Percentiles rank a stretch among this genome's conserved stretches.
Conservation (phyloP, 2,113 vertebrate genomes). For the Prinia subflava region DNA sequence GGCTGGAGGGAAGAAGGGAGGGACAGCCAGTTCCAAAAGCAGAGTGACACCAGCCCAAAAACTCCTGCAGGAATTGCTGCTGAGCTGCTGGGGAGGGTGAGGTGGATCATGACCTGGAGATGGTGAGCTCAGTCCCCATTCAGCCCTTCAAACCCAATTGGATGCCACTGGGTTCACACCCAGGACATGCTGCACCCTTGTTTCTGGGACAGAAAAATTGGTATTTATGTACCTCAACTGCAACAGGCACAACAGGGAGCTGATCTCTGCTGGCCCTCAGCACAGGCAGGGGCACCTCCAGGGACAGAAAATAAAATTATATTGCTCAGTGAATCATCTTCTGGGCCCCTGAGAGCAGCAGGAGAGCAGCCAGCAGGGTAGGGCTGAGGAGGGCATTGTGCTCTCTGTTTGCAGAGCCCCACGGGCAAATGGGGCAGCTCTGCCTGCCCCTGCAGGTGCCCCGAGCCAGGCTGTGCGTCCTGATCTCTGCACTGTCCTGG, state of each 20-base stretch:
- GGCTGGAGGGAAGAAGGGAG: not conserved
- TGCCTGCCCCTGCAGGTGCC: not conserved
- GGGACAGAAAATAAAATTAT: not conserved
- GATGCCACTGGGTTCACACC: not conserved
- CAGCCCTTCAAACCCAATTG: not conserved
- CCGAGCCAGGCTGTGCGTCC: not conserved
- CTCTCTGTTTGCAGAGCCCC: not conserved
- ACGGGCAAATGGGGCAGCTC: not conserved
- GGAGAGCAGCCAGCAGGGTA: not conserved
- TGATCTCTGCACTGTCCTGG: not conserved
- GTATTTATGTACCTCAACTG: not conserved
- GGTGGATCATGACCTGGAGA: not conserved
- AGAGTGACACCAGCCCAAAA: not conserved
- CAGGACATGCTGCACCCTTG: fast-evolving
- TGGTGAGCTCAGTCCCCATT: not conserved
- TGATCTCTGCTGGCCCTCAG: not conserved
- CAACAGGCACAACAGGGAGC: not conserved
- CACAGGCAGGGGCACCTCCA: not conserved
- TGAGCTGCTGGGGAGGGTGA: not conserved
- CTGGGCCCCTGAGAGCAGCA: not conserved
- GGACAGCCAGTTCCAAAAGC: not conserved
- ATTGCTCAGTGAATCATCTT: not conserved
- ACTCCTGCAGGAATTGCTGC: not conserved
- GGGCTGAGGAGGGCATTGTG: not conserved
- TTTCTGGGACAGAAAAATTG: not conserved